Base-by-base conservation (phyloP, 2,888 invertebrate species). In the Hartigia nigra region DNA sequence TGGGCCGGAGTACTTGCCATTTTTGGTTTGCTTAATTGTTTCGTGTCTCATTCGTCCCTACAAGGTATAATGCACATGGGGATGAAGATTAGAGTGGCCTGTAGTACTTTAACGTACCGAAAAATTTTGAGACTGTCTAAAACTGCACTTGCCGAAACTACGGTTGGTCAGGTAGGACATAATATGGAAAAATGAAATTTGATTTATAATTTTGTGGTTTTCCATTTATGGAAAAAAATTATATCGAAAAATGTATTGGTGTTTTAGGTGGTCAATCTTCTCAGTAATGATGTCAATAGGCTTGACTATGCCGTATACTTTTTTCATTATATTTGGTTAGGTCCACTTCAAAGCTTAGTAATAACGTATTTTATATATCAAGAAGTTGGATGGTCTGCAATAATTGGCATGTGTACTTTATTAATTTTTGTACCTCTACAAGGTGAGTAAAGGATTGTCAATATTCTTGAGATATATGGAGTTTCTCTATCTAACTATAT, bases 121-220 rank as follows among this genome's bases (percentile, higher is more conserved):
- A 97, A 97, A 94, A 93, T 96, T 12, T 91, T 97, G 39, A 93
- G 94, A 36, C 92, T 97, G 83, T 96, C 96, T 79, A 96, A 96
- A 91, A 95, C 94, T 31, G 96, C 97, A 1, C 92, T 97, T 77
- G 95, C 95, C n/a, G 95, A 97, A 90, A 97, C 97, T 0, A 96
- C 97, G 3, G 93, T 92, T 76, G 95, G 95, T 32, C 95, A 95
- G 90, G 93, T 95, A 79, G 31, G 55, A 55, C 23, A 23, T 55
- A 23, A 2, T 1, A 2, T 14, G 23, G 23, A 55, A n/a, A n/a
- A n/a, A 39, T 39, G 14, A 31, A 70, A 31, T 70, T 31, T 70
- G 14, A 70, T 70, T 70, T 11, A 70, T 14, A 31, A 31, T 72
- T 72, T 72, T 1, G 31, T 72, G 31, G 31, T 34, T 12, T 72